Evolutionary conservation across 2,113 vertebrate species (phyloP).

Genomic region (Notothenia coriiceps): DNA sequence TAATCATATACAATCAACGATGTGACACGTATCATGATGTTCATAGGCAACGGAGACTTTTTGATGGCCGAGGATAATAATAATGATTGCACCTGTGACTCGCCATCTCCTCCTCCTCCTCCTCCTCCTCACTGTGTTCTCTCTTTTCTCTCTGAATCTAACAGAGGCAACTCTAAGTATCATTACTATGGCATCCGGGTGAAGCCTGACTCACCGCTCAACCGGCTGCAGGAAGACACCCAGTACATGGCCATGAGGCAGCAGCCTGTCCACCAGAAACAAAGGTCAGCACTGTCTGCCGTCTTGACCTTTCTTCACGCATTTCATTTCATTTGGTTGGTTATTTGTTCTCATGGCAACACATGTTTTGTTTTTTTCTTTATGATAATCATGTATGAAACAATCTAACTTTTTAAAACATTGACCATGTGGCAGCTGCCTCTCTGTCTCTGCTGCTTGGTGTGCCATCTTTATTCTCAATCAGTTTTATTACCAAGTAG

Average conservation of each 20-base stretch:
- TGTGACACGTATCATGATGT: conserved; percentile 56
- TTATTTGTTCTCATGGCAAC: neutral
- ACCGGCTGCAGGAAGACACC: conserved; percentile 94
- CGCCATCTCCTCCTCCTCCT: conserved; percentile 38
- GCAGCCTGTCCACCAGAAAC: conserved; percentile 96
- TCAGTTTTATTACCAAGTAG: too few relatives aligned
- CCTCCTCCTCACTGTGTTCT: conserved; percentile 42
- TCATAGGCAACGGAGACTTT: conserved; percentile 42
- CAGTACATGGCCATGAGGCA: conserved; percentile 99
- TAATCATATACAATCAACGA: conserved; percentile 7
- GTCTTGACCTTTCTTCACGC: neutral
- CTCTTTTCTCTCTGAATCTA: conserved; percentile 59
- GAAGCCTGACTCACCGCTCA: conserved; percentile 96
- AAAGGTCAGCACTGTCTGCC: conserved; percentile 85
- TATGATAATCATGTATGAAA: neutral
- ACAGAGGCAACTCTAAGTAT: conserved; percentile 98
- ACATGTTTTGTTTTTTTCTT: neutral
- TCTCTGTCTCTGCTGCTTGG: neutral
- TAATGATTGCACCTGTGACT: conserved; percentile 67
- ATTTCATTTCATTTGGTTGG: neutral
- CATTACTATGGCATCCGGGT: conserved; percentile 98
- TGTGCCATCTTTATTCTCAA: neutral
- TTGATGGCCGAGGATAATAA: conserved; percentile 69
- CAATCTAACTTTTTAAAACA: neutral
- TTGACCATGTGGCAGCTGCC: neutral